Evolutionary conservation across 2,113 vertebrate species (phyloP), one percentile per base, ranked within the genome.

Genomic region (Pangasianodon gigas): DNA sequence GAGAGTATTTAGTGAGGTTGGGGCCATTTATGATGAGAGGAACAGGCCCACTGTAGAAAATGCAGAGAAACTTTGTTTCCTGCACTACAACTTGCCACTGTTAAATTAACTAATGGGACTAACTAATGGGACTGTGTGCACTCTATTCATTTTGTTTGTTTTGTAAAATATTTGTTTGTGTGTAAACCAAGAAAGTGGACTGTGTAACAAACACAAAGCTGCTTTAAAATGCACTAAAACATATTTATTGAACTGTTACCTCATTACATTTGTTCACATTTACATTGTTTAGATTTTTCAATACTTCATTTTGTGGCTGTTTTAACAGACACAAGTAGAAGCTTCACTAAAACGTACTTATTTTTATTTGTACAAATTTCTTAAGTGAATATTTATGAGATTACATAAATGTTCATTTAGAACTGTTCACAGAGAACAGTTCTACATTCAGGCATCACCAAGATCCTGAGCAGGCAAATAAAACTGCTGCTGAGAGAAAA

Each of bases 1-100:
- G 60, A 62, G 84, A 29, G 37, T 85, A 26, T 85, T 85, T 62
- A 56, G 62, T 44, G 60, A 71, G 65, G n/a, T 84, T n/a, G 80
- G 86, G 21, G 7, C 0, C 6, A 62, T 62, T 6, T 62, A 26
- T 24, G 58, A 62, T 9, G 26, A 62, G 58, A 62, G 58, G 58
- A 62, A 9, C 6, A 21, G 58, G 19, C 58, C 24, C 58, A 60
- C 58, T 8, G 58, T 6, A 62, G 58, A 24, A 62, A 21, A 26
- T 62, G 48, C 13, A n/a, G 67, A 71, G 19, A 4, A 71, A 37
- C 19, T 37, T 4, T 32, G 58, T 2, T 62, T 26, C 21, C 21
- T 62, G 58, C 1, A 62, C 7, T 62, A 62, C 21, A 62, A 62
- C 58, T 2, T 62, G 58, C 58, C 58, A 24, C 24, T 62, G 1